A percentile compares a stretch with the other conserved stretches of the same genome.
phyloP scores from a whole-genome alignment of 2,797 vertebrate species.

The Gymnopithys bicolor region DNA sequence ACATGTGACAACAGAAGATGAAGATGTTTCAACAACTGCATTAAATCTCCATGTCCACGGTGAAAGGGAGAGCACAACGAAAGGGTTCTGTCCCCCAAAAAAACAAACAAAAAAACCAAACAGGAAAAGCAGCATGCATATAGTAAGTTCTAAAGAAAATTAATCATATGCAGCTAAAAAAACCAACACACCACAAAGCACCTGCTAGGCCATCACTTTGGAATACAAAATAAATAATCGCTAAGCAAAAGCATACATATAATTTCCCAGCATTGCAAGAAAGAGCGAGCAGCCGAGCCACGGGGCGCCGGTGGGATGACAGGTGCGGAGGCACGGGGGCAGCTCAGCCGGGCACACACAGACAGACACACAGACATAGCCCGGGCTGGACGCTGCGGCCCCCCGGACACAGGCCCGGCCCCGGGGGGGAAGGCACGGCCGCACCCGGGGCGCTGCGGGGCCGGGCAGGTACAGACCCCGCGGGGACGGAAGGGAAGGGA shows the following conservation, averaged over 20 bases:
- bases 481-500: no score
- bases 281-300: not conserved
- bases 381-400: no score
- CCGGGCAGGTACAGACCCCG: no score
- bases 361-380: no score
- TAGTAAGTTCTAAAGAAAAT: not conserved
- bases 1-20: not conserved
- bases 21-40: not conserved
- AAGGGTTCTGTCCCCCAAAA: not conserved
- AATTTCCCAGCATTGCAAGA: not conserved
- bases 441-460: no score
- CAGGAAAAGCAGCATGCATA: not conserved
- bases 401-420: no score
- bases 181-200: not conserved
- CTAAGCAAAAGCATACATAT: not conserved
- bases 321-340: not conserved
- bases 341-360: no score
- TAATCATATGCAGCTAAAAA: not conserved
- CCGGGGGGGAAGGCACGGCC: no score
- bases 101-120: not conserved
- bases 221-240: not conserved
- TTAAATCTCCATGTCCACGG: not conserved
- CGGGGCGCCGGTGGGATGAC: fast-evolving
- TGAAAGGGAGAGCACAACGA: not conserved
- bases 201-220: not conserved